Evolutionary conservation across 2,113 vertebrate species (phyloP), one percentile per base, ranked within the genome.

Genomic region (Pomatorhinus ruficollis): DNA sequence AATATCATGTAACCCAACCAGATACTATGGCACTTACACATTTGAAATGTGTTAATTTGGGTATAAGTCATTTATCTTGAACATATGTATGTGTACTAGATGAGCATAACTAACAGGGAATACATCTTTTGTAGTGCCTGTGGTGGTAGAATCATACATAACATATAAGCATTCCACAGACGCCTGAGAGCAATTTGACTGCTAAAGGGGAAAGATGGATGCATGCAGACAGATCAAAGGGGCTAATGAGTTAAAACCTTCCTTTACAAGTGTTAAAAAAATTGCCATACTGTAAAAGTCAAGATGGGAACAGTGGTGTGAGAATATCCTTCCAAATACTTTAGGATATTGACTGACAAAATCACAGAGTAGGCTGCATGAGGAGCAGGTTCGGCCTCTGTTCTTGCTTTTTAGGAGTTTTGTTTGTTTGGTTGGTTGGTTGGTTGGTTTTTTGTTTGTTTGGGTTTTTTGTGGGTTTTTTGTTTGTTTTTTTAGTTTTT

Each of bases 361-460:
- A 61, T 16, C 23, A 59, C 14, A 37, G 12, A 10, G 1, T 31
- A 76, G 68, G 4, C 5, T 52, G 11, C 15, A 39, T 42, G 5
- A 64, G 49, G 9, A 59, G 13, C 10, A 75, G 11, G 40, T 42
- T 7, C 3, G 0, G 2, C 4, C 9, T 70, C 4, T 2, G 11
- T 16, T 59, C 24, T 35, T 35, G 30, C 18, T 8, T 56, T 33
- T 14, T 33, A 21, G 49, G 44, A 9, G n/a, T n/a, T 28, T 15
- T 64, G 31, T 52, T 2, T 2, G 7, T 6, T 5, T 52, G 25
- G 24, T 49, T 50, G 49, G 24, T 9, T n/a, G n/a, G n/a, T n/a
- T n/a, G n/a, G n/a, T n/a, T n/a, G n/a, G n/a, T n/a, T n/a, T 5
- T 16, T 52, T 17, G 18, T 53, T 30, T 30, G 15, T 33, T 19